A percentile compares a stretch with the other conserved stretches of the same genome.
Conservation (phyloP, 2,113 vertebrate genomes). For the Colossoma macropomum region DNA sequence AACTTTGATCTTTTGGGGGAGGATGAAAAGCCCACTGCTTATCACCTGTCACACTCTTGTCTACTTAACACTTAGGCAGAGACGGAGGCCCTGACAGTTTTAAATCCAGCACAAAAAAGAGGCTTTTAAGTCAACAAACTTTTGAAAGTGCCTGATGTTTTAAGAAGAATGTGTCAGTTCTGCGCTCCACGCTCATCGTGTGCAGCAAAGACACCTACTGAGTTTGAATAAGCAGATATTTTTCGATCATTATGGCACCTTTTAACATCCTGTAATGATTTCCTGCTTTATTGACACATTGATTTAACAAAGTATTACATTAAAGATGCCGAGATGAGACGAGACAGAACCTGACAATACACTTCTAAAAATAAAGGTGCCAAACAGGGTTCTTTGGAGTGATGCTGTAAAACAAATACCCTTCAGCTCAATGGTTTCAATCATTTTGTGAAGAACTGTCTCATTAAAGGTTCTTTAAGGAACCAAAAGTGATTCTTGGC, state of each 20-base stretch:
- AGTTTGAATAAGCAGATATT: neutral
- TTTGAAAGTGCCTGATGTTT: slow-evolving; percentile 29
- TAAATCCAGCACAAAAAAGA: slow-evolving; percentile 37
- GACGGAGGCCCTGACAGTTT: slow-evolving; percentile 31
- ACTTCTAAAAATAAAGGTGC: slow-evolving; percentile 1
- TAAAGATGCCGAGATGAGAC: neutral
- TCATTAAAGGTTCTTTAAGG: neutral
- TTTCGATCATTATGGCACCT: neutral
- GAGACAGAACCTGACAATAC: neutral
- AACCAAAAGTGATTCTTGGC: too few species aligned
- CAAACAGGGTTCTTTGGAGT: neutral
- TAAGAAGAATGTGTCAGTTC: slow-evolving; percentile 24
- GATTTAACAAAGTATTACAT: neutral
- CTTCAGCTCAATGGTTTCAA: neutral
- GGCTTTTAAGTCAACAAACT: slow-evolving; percentile 47
- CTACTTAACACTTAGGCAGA: slow-evolving; percentile 46
- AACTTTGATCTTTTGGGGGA: slow-evolving; percentile 38
- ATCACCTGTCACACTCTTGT: slow-evolving; percentile 46
- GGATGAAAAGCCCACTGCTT: slow-evolving; percentile 49
- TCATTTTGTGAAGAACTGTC: neutral
- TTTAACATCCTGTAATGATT: neutral
- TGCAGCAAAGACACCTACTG: neutral
- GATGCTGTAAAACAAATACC: neutral
- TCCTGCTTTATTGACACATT: neutral
- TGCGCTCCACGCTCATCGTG: neutral